These are phyloP conservation scores for Cyclophora punctaria DNA, from an alignment of 2,888 invertebrate species.

Conservation along the genomic window DNA sequence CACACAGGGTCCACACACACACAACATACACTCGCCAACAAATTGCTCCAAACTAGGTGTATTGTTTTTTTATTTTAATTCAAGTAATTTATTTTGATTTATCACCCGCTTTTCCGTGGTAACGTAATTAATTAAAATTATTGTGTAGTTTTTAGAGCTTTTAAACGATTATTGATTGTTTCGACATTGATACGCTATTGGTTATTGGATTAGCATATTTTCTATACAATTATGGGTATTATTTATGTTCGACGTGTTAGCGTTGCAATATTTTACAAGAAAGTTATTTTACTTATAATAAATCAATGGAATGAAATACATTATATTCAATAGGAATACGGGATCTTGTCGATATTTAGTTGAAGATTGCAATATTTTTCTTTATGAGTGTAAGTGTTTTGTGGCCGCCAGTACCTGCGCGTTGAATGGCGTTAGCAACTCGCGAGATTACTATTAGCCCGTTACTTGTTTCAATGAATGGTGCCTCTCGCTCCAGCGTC, in stretches of 20 bases:
- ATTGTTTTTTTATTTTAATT: constrained; percentile 34
- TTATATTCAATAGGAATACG: neutral
- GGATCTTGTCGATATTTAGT: too few species aligned
- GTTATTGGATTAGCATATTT: neutral
- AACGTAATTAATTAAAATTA: constrained; percentile 5
- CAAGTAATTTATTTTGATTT: constrained; percentile 28
- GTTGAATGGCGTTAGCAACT: constrained; percentile 66
- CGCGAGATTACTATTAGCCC: constrained; percentile 67
- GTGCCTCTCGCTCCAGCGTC: constrained; percentile 48
- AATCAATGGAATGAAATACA: neutral
- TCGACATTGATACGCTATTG: neutral
- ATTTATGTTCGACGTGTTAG: too few species aligned
- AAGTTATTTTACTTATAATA: too few species aligned
- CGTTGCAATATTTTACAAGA: too few species aligned
- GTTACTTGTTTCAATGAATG: constrained; percentile 72
- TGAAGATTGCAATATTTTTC: neutral
- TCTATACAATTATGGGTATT: neutral
- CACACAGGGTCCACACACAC: constrained; percentile 32
- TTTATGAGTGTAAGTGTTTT: constrained; percentile 3
- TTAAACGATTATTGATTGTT: too few species aligned
- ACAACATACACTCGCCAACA: constrained; percentile 34
- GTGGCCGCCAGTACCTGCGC: constrained; percentile 43
- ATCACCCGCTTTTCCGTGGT: constrained; percentile 10
- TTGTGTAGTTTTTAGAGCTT: too few species aligned
- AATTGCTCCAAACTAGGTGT: constrained; percentile 32